Percentiles rank a stretch among this genome's conserved stretches.
Evolutionary conservation across 2,113 vertebrate species (phyloP).

Genomic region (Phoxinus phoxinus): DNA sequence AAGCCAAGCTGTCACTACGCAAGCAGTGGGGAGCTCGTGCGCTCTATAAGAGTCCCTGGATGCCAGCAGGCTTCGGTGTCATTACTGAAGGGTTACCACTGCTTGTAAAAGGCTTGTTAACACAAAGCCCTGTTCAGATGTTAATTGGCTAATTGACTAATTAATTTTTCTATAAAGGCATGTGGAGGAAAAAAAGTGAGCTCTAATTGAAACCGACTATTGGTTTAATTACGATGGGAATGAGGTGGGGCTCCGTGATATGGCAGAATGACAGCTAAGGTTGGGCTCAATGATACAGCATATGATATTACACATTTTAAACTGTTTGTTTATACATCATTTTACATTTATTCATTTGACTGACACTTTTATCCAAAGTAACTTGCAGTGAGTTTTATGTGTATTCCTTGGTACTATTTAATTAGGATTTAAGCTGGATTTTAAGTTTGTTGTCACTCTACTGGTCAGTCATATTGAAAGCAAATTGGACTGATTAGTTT

Average conservation of each 20-base stretch:
- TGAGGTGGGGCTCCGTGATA: constrained; percentile 36
- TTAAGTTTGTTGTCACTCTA: background rate
- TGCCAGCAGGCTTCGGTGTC: constrained; percentile 72
- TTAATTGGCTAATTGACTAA: constrained; percentile 88
- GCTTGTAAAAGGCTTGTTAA: constrained; percentile 86
- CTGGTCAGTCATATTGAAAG: background rate
- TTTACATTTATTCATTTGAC: background rate
- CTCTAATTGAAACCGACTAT: constrained; percentile 85
- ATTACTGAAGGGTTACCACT: constrained; percentile 79
- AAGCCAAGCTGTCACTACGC: constrained; percentile 54
- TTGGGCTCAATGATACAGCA: constrained; percentile 55
- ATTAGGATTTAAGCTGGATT: background rate
- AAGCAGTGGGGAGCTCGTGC: constrained; percentile 39
- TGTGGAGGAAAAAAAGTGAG: constrained; percentile 67
- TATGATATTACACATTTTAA: constrained; percentile 36
- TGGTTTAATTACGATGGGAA: constrained; percentile 81
- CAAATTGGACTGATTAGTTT: background rate
- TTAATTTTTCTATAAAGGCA: constrained; percentile 83
- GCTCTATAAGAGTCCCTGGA: constrained; percentile 73
- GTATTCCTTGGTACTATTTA: background rate
- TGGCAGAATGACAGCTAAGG: constrained; percentile 51
- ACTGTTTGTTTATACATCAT: background rate
- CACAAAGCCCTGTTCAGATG: constrained; percentile 85
- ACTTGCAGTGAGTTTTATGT: background rate
- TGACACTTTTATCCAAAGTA: background rate